Conservation (phyloP, 2,888 invertebrate genomes). For the Zelleria hepariella region DNA sequence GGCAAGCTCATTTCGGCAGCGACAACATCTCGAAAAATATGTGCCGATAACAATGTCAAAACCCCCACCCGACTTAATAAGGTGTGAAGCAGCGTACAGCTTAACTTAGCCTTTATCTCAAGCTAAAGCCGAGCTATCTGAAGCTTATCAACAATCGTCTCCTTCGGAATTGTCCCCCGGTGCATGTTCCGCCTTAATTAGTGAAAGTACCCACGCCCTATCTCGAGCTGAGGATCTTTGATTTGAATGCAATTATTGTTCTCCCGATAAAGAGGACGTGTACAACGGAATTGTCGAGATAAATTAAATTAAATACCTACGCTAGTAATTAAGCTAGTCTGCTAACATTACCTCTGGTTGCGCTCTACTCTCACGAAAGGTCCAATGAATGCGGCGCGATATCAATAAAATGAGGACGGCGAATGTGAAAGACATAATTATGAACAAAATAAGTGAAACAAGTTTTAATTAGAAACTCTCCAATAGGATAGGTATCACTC, state of each 20-base stretch:
- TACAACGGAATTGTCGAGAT: constrained; percentile 19
- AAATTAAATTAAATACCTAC: constrained; percentile 15
- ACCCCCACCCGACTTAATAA: constrained; percentile 32
- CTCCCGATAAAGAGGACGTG: constrained; percentile 49
- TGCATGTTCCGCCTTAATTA: constrained; percentile 67
- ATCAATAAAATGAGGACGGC: background rate
- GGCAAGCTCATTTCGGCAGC: constrained; percentile 10
- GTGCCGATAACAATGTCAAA: constrained; percentile 21
- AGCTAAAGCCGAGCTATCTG: constrained; percentile 20
- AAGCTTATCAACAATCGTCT: constrained; percentile 58
- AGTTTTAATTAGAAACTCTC: constrained; percentile 2
- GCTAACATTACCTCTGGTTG: background rate
- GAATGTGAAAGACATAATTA: background rate
- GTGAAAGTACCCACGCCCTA: constrained; percentile 60
- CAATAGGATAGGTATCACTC: background rate
- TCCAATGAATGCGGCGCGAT: background rate
- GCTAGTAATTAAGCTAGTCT: background rate
- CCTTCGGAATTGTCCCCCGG: constrained; percentile 61
- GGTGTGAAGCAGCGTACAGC: constrained; percentile 49
- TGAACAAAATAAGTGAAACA: background rate
- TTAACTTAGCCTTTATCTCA: constrained; percentile 46
- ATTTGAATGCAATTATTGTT: constrained; percentile 70
- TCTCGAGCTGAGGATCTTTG: constrained; percentile 55
- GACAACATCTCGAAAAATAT: constrained; percentile 14
- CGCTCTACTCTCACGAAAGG: background rate